Conservation (phyloP, 1,140 invertebrate species). For the Homarus americanus region DNA sequence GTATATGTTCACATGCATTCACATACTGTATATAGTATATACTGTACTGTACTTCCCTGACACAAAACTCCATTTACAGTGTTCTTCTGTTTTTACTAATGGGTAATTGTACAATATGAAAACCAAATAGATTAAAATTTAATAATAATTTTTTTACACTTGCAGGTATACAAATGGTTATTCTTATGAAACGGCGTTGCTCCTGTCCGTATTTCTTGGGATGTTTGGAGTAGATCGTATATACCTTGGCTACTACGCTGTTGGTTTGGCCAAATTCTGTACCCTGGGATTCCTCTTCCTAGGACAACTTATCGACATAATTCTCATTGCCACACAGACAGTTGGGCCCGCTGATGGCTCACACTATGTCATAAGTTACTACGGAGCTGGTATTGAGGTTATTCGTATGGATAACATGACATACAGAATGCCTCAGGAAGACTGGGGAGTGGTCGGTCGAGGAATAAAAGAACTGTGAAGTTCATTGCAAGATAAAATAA, state of each 20-base stretch:
- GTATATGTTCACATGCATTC: too few species aligned
- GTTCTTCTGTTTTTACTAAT: too few species aligned
- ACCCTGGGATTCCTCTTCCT: conserved; percentile 98
- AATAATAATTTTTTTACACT: too few species aligned
- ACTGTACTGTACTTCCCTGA: too few species aligned
- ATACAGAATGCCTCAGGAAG: conserved; percentile 88
- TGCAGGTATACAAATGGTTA: conserved; percentile 90
- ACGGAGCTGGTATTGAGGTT: conserved; percentile 90
- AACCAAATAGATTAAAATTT: too few species aligned
- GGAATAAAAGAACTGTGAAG: conserved; percentile 3
- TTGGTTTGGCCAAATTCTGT: conserved; percentile 95
- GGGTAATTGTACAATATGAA: too few species aligned
- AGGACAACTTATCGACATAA: conserved; percentile 96
- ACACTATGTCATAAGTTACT: conserved; percentile 96
- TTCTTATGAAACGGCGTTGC: conserved; percentile 92
- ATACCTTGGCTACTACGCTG: conserved; percentile 96
- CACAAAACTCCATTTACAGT: too few species aligned
- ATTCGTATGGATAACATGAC: conserved; percentile 91
- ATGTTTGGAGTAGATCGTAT: conserved; percentile 99
- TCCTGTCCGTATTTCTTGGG: conserved; percentile 92
- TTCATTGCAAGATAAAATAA: too few species aligned
- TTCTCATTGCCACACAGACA: conserved; percentile 95
- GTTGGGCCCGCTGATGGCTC: conserved; percentile 97
- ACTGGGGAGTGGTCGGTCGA: conserved; percentile 81
- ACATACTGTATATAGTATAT: too few species aligned